Percentiles rank a stretch among this genome's conserved stretches.
Evolutionary conservation across 2,113 vertebrate species (phyloP).

Genomic region (Muntiacus muntjak): DNA sequence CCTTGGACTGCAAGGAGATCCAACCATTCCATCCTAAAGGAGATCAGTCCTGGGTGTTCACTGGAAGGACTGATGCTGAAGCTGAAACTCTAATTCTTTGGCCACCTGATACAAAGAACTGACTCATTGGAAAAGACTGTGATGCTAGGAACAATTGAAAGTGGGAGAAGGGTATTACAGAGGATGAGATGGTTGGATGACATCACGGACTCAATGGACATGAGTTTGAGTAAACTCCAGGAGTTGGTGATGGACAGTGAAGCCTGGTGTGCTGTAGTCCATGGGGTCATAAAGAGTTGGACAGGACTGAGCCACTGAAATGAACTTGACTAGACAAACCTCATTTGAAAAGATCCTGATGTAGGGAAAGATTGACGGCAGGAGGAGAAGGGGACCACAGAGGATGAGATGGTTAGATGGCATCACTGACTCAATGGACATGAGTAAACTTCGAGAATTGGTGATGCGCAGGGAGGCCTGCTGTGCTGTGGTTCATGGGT

Average conservation of each 20-base stretch:
- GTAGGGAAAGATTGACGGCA: not conserved
- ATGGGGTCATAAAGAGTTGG: not conserved
- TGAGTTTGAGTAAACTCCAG: not conserved
- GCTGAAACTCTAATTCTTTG: not conserved
- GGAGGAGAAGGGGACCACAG: not conserved
- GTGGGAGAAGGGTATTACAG: accelerated
- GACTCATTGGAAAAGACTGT: not conserved
- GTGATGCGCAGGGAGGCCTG: not conserved
- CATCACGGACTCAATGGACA: not conserved
- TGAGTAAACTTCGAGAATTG: not conserved
- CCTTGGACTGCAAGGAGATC: not conserved
- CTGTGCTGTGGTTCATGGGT: not conserved
- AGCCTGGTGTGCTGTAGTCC: not conserved
- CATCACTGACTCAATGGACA: not conserved
- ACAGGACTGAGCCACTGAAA: not conserved
- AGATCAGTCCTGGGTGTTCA: not conserved
- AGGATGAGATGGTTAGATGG: not conserved
- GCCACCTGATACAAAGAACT: not conserved
- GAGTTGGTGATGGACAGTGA: not conserved
- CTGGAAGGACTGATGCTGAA: not conserved
- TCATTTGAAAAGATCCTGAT: not conserved
- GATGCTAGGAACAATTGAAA: not conserved
- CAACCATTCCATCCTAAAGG: not conserved
- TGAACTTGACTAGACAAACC: not conserved
- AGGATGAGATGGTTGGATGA: not conserved